Base-by-base conservation (phyloP, 2,797 vertebrate genomes). In the Coluber constrictor region DNA sequence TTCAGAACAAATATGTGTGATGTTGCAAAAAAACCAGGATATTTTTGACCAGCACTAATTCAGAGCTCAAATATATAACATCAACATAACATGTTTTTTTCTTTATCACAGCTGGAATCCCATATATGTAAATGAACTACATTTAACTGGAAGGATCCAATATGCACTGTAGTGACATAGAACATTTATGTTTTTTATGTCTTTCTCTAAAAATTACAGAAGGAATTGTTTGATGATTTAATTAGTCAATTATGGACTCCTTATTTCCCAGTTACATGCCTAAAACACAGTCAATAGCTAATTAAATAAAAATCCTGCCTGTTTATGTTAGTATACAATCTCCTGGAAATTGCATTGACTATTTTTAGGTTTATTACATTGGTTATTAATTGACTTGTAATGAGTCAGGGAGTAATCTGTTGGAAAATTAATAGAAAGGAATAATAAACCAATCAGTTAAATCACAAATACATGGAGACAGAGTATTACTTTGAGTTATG, bases 381-480 rank as follows among this genome's bases (percentile, higher is more conserved):
- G 86, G 79, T 92, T 59, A 54, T 92, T 86, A 93, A 74, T 63
- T 94, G 90, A 47, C 11, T 61, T 43, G 56, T 93, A 91, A 92
- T 74, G 88, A 86, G 60, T 86, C 87, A 90, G 87, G 8, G 92
- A 92, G 8, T n/a, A 60, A 91, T 79, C 20, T 92, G 43, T 56
- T 9, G 83, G 90, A 90, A 93, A 90, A 27, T 90, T 66, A 92
- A n/a, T 89, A 91, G 59, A 47, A 54, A 63, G 61, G 0, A 92
- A 74, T 74, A 92, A 74, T 74, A 79, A 94, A 54, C 59, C 27
- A n/a, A 90, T 95, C 32, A 90, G 51, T 87, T 90, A 89, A 92
- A 83, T 61, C 74, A 90, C 32, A 94, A 91, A 92, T 93, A 43
- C 55, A 18, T 79, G 16, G 56, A 13, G 5, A 54, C 12, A 59